Conservation (phyloP, 1,140 invertebrate species). For the Megathymus violae region DNA sequence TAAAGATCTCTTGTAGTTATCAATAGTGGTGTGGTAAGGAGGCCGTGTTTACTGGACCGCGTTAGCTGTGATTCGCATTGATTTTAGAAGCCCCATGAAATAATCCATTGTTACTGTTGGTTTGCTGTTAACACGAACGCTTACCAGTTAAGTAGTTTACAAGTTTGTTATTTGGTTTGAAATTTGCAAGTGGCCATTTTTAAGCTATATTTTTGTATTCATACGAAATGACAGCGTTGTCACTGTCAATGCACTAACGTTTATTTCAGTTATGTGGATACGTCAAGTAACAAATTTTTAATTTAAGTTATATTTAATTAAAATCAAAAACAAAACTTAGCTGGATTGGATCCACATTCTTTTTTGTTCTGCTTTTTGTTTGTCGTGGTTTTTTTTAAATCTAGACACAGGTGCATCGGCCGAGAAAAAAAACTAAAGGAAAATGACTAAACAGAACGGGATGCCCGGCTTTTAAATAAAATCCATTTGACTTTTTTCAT, state of each 20-base stretch:
- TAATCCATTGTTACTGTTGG: slow-evolving; percentile 76
- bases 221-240: no score
- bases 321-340: no score
- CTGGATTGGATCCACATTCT: no score
- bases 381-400: background rate
- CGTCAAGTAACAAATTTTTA: no score
- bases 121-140: slow-evolving; percentile 79
- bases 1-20: slow-evolving; percentile 39
- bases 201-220: no score
- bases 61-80: slow-evolving; percentile 68
- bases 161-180: slow-evolving; percentile 58
- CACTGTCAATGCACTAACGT: no score
- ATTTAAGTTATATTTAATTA: no score
- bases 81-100: slow-evolving; percentile 74
- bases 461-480: background rate
- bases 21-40: slow-evolving; percentile 31
- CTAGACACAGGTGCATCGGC: background rate
- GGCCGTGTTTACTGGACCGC: slow-evolving; percentile 49
- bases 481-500: slow-evolving; percentile 25
- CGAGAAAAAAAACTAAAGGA: background rate
- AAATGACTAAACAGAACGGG: background rate
- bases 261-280: no score
- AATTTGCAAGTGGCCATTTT: slow-evolving; percentile 54
- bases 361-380: no score
- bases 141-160: slow-evolving; percentile 79